Conservation (phyloP, 2,113 vertebrate genomes). For the Clarias magur region DNA sequence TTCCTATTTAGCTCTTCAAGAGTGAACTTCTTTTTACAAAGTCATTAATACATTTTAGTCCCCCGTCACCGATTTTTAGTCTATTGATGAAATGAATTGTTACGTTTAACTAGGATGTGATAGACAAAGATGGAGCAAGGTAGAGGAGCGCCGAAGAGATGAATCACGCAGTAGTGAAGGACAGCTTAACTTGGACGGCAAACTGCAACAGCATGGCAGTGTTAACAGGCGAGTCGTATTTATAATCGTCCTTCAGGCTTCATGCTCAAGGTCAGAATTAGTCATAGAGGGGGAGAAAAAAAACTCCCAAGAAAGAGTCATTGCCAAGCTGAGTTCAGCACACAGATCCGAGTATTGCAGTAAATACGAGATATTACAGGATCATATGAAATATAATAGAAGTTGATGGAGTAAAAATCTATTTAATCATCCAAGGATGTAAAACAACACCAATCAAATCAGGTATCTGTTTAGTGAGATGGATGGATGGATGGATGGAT, state of each 20-base stretch:
- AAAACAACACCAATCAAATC: background rate
- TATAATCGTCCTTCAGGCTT: constrained; percentile 30
- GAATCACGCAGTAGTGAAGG: constrained; percentile 18
- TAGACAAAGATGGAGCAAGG: background rate
- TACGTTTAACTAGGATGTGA: background rate
- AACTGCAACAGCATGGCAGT: constrained; percentile 20
- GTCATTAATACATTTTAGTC: background rate
- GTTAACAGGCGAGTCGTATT: constrained; percentile 27
- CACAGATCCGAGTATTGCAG: background rate
- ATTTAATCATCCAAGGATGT: background rate
- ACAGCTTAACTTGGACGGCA: constrained; percentile 17
- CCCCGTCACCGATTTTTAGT: no score
- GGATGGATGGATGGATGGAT: background rate
- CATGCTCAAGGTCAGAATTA: constrained; percentile 42
- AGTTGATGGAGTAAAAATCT: background rate
- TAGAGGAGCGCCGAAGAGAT: background rate
- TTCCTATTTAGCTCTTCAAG: background rate
- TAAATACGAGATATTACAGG: background rate
- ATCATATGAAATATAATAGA: background rate
- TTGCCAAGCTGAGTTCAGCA: background rate
- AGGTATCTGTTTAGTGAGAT: background rate
- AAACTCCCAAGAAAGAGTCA: background rate
- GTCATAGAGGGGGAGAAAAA: constrained; percentile 20
- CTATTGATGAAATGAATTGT: background rate
- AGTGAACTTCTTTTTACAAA: background rate